phyloP scores from a whole-genome alignment of 2,797 vertebrate genomes.

The Lophura swinhoii region DNA sequence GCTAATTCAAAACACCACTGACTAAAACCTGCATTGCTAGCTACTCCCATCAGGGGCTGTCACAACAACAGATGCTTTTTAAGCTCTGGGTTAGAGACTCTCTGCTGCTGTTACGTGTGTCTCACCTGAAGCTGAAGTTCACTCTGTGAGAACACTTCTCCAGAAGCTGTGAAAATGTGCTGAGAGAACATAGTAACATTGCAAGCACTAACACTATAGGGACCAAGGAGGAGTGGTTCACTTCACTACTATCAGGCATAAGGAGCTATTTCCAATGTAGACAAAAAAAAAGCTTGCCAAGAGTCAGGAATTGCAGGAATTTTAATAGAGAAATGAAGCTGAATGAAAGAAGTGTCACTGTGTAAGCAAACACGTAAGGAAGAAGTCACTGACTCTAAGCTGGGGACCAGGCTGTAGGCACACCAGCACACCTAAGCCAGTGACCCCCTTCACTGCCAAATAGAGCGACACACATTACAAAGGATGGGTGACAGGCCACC shows the following conservation, averaged over 20 bases:
- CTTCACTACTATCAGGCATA: neutral
- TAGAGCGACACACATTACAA: conserved; percentile 29
- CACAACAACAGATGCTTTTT: neutral
- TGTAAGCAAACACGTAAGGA: neutral
- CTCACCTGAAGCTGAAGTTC: neutral
- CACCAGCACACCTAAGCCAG: neutral
- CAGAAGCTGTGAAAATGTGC: neutral
- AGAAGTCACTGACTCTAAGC: neutral
- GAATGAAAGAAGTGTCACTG: neutral
- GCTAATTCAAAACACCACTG: neutral
- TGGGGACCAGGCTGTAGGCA: neutral
- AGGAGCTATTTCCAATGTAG: neutral
- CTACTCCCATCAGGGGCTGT: neutral
- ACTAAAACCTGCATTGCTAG: neutral
- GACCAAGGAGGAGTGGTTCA: neutral
- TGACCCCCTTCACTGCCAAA: neutral
- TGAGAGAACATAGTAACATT: neutral
- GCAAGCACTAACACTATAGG: neutral
- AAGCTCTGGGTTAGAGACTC: neutral
- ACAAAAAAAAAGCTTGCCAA: neutral
- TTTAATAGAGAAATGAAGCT: neutral
- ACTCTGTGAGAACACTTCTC: neutral
- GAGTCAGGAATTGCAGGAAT: neutral
- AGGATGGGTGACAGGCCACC: conserved; percentile 33
- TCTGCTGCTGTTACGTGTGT: neutral